Conservation (phyloP, 1,140 invertebrate genomes). For the Micrasema longulum region DNA sequence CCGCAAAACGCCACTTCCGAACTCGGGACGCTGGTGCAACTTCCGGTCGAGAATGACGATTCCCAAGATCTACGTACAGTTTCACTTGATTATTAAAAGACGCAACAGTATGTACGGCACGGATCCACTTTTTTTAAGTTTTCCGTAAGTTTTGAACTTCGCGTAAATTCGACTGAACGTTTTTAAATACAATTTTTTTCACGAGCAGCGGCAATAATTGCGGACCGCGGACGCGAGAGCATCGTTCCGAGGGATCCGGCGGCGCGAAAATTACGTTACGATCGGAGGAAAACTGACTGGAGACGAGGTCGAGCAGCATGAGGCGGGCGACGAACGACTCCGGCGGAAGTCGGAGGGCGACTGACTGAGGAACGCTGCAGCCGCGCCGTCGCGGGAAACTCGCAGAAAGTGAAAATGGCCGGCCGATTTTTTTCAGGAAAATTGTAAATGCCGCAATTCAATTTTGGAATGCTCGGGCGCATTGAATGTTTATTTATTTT, state of each 20-base stretch:
- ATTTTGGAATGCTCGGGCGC: neutral
- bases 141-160: neutral
- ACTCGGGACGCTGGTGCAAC: neutral
- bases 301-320: neutral
- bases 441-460: neutral
- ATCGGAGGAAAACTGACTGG: neutral
- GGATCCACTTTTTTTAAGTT: too few relatives aligned
- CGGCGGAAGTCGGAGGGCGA: constrained; percentile 14
- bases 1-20: neutral
- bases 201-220: too few relatives aligned
- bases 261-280: too few relatives aligned
- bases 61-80: neutral
- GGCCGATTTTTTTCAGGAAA: too few relatives aligned
- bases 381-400: constrained; percentile 39
- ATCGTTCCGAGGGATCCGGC: too few relatives aligned
- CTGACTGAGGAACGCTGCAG: constrained; percentile 8
- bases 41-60: neutral
- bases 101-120: too few relatives aligned
- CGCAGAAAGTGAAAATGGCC: constrained; percentile 34
- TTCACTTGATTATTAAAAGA: too few relatives aligned
- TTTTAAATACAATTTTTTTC: too few relatives aligned
- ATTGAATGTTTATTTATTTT: too few relatives aligned
- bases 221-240: too few relatives aligned
- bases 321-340: neutral
- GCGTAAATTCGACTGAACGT: neutral